Evolutionary conservation across 2,888 invertebrate species (phyloP).

Genomic region (Drosophila quinaria): DNA sequence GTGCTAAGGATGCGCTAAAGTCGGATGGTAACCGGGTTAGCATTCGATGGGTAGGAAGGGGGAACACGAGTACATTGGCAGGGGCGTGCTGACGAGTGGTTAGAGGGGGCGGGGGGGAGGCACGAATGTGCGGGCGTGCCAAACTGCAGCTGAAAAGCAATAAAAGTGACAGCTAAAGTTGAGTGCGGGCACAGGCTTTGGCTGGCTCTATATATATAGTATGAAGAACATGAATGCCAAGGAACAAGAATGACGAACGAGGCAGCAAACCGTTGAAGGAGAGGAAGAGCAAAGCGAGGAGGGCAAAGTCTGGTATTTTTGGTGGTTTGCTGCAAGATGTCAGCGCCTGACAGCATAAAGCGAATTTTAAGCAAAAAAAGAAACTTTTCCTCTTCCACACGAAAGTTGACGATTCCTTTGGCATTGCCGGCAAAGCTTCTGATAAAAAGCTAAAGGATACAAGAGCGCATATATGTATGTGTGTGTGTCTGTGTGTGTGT

Average conservation of each 20-base stretch:
- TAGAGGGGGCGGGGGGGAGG: background rate
- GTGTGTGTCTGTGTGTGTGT: conserved; percentile 8
- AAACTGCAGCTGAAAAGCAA: conserved; percentile 71
- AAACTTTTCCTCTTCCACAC: conserved; percentile 44
- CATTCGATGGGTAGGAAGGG: background rate
- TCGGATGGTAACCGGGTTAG: conserved; percentile 14
- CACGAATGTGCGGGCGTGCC: conserved; percentile 23
- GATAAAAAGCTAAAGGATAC: conserved; percentile 30
- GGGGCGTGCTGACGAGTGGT: background rate
- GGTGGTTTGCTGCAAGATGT: conserved; percentile 21
- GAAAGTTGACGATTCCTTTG: conserved; percentile 52
- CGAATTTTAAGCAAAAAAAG: conserved; percentile 45
- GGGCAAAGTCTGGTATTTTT: background rate
- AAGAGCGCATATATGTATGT: background rate
- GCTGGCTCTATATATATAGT: too few relatives aligned
- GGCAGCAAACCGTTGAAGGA: background rate
- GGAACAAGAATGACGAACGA: background rate
- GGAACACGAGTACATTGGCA: background rate
- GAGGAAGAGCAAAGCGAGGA: background rate
- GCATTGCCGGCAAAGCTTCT: conserved; percentile 18
- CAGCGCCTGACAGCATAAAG: conserved; percentile 50
- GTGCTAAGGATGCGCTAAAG: conserved; percentile 34
- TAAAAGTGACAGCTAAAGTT: conserved; percentile 74
- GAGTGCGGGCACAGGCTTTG: conserved; percentile 34
- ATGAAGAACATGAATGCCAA: conserved; percentile 8